Evolutionary conservation across 64 coral and sea anemone species (phyloP), one percentile per base, ranked within the genome.

Genomic region (Trachythela sp.): DNA sequence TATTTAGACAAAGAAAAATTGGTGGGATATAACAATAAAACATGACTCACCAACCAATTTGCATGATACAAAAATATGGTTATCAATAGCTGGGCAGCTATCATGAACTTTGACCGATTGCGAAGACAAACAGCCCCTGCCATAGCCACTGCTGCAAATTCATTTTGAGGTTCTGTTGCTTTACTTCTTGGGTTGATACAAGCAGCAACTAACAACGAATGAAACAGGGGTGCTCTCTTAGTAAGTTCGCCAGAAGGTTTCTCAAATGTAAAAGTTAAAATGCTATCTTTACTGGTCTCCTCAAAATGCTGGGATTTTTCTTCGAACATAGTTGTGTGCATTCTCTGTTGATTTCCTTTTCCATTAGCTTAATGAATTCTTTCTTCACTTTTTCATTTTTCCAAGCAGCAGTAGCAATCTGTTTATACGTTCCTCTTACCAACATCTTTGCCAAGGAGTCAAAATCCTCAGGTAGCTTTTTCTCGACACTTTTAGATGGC

Each of bases 381-480:
- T 39, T 36, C 26, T 27, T 77, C 71, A 77, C 3, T 77, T 39
- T 39, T 10, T 35, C 36, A 39, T 77, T 33, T 39, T 77, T 77
- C 71, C 71, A 77, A 36, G 71, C 71, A 32, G 71, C 71, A 77
- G 29, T 77, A 18, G 71, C 71, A 39, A 77, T 77, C 26, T 77
- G 71, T 35, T 77, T 77, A n/a, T 36, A 77, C 32, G 71, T 77
- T 77, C 71, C 71, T 39, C 71, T 33, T 27, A 77, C 71, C 32
- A 77, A 77, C 71, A 77, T 77, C 36, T 77, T 77, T 22, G 30
- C 71, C 71, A 77, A 39, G 36, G 71, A 77, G 29, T 77, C 71
- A 33, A 77, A 77, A 39, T 77, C 30, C 26, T 77, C 71, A 36
- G 71, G 71, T 77, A 77, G 26, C 32, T 77, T 77, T 39, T 27